phyloP scores from a whole-genome alignment of 2,797 vertebrate genomes.

The Ispidina picta region DNA sequence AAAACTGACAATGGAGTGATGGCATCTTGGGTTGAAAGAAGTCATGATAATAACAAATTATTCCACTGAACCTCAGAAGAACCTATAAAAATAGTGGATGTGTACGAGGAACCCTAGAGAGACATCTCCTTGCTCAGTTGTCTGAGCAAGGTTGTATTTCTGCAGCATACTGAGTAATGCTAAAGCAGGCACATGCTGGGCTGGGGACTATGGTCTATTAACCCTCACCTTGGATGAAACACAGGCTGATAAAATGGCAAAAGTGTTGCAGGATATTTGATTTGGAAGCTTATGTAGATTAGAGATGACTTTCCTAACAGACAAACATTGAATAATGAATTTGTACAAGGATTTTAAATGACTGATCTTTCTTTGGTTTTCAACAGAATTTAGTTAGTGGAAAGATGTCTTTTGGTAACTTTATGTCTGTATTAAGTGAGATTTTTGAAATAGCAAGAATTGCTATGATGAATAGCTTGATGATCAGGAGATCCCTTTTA shows the following conservation, averaged over 20 bases:
- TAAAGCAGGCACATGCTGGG: background rate
- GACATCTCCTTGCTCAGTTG: background rate
- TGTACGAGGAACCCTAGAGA: background rate
- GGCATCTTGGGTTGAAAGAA: background rate
- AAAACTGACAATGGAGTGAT: background rate
- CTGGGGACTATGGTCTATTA: background rate
- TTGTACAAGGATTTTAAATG: background rate
- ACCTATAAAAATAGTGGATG: background rate
- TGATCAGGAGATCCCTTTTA: background rate
- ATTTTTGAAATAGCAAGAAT: background rate
- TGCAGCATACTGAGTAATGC: background rate
- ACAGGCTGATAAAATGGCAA: background rate
- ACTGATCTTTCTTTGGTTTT: background rate
- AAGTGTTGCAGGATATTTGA: background rate
- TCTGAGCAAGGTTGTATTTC: background rate
- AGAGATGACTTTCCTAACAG: background rate
- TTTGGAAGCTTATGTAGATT: background rate
- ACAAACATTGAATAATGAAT: background rate
- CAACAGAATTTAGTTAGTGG: background rate
- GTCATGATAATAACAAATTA: background rate
- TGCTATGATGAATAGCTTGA: background rate
- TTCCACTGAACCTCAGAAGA: background rate
- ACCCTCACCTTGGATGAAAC: background rate
- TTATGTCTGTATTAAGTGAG: background rate
- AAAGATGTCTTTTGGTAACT: background rate